These are phyloP conservation scores for Xenopus borealis DNA, from an alignment of 2,113 vertebrate species.

Conservation along the genomic window DNA sequence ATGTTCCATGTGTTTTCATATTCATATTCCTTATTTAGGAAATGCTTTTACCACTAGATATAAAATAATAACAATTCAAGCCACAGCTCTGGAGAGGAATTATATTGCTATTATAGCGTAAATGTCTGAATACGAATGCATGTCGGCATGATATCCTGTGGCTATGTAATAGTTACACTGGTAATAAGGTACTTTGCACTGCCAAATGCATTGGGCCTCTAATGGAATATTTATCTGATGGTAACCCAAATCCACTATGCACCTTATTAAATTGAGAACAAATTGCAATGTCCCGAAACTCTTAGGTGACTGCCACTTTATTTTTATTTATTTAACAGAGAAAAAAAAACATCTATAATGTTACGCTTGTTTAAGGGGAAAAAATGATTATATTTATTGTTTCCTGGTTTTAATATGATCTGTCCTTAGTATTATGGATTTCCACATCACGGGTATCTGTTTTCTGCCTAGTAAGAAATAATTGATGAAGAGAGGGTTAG, in stretches of 20 bases:
- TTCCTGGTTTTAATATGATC: too few species aligned
- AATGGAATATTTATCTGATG: conserved; percentile 41
- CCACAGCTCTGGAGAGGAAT: neutral
- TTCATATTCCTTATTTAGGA: too few species aligned
- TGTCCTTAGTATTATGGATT: too few species aligned
- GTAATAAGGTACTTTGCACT: conserved; percentile 36
- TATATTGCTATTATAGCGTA: conserved; percentile 19
- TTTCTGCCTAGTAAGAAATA: too few species aligned
- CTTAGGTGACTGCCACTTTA: conserved; percentile 15
- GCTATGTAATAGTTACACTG: conserved; percentile 29
- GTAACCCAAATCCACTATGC: conserved; percentile 30
- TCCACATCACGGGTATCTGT: too few species aligned
- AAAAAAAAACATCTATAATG: too few species aligned
- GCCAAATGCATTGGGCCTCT: conserved; percentile 24
- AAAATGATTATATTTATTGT: too few species aligned
- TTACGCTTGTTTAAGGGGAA: too few species aligned
- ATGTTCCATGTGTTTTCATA: too few species aligned
- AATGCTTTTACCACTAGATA: too few species aligned
- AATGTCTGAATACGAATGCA: conserved; percentile 6
- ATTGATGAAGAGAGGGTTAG: too few species aligned
- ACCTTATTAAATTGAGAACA: conserved; percentile 32
- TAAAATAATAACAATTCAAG: too few species aligned
- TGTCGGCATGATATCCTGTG: conserved; percentile 26
- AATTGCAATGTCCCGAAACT: conserved; percentile 24
- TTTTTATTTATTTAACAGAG: neutral